phyloP scores from a whole-genome alignment of 2,888 invertebrate genomes.

The Pogonocherus hispidulus region DNA sequence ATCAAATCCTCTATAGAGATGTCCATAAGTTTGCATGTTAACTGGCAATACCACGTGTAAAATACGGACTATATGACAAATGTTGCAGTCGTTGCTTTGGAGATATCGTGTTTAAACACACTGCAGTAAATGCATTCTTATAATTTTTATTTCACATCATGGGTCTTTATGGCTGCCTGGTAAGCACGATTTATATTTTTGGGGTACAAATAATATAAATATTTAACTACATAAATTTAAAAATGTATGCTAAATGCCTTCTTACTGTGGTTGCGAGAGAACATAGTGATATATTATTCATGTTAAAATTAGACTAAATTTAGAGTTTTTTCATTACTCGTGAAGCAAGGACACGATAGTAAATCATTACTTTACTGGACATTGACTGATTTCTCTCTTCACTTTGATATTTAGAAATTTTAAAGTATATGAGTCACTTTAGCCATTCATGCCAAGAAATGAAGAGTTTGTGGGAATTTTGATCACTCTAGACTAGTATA shows the following conservation, averaged over 20 bases:
- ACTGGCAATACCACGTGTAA: slow-evolving; percentile 62
- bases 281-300: too few relatives aligned
- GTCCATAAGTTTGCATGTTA: slow-evolving; percentile 61
- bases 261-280: neutral
- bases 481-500: too few relatives aligned
- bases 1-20: slow-evolving; percentile 59
- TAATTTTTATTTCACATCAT: slow-evolving; percentile 47
- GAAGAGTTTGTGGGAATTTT: too few relatives aligned
- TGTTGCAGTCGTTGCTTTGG: slow-evolving; percentile 56
- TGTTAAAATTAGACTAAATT: too few relatives aligned
- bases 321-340: too few relatives aligned
- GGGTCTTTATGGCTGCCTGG: slow-evolving; percentile 32
- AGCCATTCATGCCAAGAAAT: too few relatives aligned
- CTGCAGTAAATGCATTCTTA: slow-evolving; percentile 47
- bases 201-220: slow-evolving; percentile 19
- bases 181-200: slow-evolving; percentile 16
- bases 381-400: too few relatives aligned
- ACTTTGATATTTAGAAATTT: too few relatives aligned
- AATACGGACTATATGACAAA: slow-evolving; percentile 63
- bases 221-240: slow-evolving; percentile 4
- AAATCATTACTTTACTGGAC: too few relatives aligned
- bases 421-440: too few relatives aligned
- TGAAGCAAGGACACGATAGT: too few relatives aligned
- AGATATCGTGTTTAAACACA: slow-evolving; percentile 58
- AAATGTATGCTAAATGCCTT: neutral